phyloP scores from a whole-genome alignment of 2,888 invertebrate species.

The Lochmaea capreae region DNA sequence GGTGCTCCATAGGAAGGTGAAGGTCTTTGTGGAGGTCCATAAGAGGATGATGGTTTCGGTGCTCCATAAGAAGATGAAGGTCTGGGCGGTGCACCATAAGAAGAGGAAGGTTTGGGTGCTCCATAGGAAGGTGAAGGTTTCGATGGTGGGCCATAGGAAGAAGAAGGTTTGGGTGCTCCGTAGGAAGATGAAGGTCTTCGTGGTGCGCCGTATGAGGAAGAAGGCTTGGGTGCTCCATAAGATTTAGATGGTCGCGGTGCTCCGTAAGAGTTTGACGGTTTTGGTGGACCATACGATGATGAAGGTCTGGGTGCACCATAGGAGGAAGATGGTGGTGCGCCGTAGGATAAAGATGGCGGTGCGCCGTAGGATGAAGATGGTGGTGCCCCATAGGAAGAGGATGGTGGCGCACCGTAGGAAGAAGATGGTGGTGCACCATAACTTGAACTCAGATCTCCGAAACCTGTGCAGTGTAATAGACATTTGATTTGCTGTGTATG shows the following conservation, averaged over 20 bases:
- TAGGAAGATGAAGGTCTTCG: slow-evolving; percentile 62
- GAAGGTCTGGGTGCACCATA: slow-evolving; percentile 53
- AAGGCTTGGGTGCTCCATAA: slow-evolving; percentile 40
- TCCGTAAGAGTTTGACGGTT: slow-evolving; percentile 50
- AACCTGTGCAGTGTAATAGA: slow-evolving; percentile 56
- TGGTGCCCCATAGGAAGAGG: slow-evolving; percentile 57
- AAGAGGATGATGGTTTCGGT: slow-evolving; percentile 46
- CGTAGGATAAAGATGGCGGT: slow-evolving; percentile 60
- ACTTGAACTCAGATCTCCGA: slow-evolving; percentile 55
- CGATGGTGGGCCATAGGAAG: slow-evolving; percentile 55
- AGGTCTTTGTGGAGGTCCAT: slow-evolving; percentile 57
- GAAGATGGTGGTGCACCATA: slow-evolving; percentile 60
- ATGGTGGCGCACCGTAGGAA: slow-evolving; percentile 62
- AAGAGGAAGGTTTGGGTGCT: slow-evolving; percentile 57
- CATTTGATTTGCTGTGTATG: slow-evolving; percentile 59
- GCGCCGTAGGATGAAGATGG: slow-evolving; percentile 54
- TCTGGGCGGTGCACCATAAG: slow-evolving; percentile 53
- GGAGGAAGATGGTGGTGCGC: slow-evolving; percentile 51
- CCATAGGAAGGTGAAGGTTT: slow-evolving; percentile 59
- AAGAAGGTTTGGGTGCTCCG: slow-evolving; percentile 56
- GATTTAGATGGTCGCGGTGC: slow-evolving; percentile 45
- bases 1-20: slow-evolving; percentile 63
- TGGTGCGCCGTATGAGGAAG: slow-evolving; percentile 38
- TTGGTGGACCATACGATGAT: slow-evolving; percentile 55
- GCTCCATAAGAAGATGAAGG: slow-evolving; percentile 49